These are phyloP conservation scores for Pheosia tremula DNA, from an alignment of 2,888 invertebrate species.

Conservation along the genomic window DNA sequence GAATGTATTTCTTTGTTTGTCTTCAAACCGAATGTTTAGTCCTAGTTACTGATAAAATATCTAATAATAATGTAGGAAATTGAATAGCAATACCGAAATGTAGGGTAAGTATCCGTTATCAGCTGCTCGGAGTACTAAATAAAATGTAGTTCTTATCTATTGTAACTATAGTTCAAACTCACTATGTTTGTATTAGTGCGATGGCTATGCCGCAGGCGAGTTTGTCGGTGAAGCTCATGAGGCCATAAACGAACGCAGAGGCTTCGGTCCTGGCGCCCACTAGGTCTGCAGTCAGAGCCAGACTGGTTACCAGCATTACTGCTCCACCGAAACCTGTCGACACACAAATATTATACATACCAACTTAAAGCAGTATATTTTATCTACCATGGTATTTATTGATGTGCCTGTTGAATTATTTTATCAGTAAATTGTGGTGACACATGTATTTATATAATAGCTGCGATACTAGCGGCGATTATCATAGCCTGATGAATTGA, in stretches of 20 bases:
- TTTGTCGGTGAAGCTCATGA: conserved; percentile 97
- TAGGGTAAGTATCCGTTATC: neutral
- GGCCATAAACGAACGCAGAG: conserved; percentile 96
- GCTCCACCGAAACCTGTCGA: conserved; percentile 90
- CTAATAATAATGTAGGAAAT: no score
- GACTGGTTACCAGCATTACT: conserved; percentile 92
- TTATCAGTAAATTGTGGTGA: no score
- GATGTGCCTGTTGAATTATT: no score
- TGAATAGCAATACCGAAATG: no score
- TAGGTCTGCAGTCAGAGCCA: conserved; percentile 94
- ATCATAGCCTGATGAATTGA: no score
- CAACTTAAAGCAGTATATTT: no score
- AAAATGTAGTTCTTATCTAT: neutral
- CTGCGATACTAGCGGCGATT: no score
- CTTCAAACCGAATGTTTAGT: no score
- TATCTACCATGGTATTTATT: no score
- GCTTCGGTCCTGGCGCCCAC: conserved; percentile 93
- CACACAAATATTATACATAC: conserved; percentile 12
- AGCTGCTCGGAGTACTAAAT: neutral
- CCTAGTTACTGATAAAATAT: no score
- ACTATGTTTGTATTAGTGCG: conserved; percentile 91
- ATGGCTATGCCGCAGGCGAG: conserved; percentile 94
- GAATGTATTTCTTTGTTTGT: no score
- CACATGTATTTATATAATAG: no score
- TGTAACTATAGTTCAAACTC: conserved; percentile 52